Evolutionary conservation across 2,113 vertebrate genomes (phyloP).

Genomic region (Otis tarda): DNA sequence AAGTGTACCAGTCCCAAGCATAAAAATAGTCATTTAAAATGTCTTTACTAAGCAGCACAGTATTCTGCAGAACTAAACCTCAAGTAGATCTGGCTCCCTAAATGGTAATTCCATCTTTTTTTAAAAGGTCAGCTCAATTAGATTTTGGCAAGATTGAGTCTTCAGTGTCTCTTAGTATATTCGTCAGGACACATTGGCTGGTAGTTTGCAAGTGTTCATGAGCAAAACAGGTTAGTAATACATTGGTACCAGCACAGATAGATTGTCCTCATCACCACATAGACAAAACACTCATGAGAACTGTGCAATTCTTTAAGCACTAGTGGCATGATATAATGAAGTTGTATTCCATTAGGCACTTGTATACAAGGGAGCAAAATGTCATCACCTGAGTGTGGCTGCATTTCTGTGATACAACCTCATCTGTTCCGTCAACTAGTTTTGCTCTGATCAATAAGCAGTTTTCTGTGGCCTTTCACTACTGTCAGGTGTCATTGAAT

Average conservation of each 20-base stretch:
- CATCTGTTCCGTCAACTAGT: constrained; percentile 95
- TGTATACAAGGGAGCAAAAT: constrained; percentile 75
- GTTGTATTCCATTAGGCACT: constrained; percentile 91
- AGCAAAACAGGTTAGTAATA: constrained; percentile 72
- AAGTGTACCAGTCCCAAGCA: background rate
- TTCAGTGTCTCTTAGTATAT: constrained; percentile 69
- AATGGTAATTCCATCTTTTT: constrained; percentile 66
- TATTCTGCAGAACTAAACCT: constrained; percentile 54
- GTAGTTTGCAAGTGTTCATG: constrained; percentile 82
- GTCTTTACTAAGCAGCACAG: constrained; percentile 48
- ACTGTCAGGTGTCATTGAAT: constrained; percentile 92
- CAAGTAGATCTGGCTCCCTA: constrained; percentile 17
- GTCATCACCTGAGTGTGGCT: constrained; percentile 82
- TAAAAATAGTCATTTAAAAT: constrained; percentile 54
- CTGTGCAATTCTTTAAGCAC: constrained; percentile 76
- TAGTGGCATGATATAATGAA: constrained; percentile 95
- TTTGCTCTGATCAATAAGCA: constrained; percentile 95
- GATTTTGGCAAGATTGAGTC: constrained; percentile 74
- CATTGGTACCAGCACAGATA: constrained; percentile 78
- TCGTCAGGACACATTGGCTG: constrained; percentile 68
- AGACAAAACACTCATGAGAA: constrained; percentile 78
- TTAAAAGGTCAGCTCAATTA: constrained; percentile 73
- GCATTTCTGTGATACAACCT: constrained; percentile 85
- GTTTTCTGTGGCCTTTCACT: constrained; percentile 97
- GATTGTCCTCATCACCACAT: constrained; percentile 77